Evolutionary conservation across 2,888 invertebrate species (phyloP).

Genomic region (Acleris sparsana): DNA sequence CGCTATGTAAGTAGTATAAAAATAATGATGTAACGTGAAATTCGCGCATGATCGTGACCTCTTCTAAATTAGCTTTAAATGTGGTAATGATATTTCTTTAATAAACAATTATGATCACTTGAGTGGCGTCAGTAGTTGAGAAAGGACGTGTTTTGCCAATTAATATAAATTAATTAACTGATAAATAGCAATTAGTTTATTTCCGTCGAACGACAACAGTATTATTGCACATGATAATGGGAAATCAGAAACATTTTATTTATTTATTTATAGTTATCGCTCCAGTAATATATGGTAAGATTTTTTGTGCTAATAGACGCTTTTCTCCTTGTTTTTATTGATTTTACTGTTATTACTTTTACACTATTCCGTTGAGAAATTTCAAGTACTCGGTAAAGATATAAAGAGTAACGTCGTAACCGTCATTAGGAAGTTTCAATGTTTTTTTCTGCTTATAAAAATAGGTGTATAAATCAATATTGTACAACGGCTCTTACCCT

Average conservation of each 20-base stretch:
- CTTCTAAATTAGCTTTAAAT: neutral
- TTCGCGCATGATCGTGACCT: neutral
- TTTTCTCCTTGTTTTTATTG: too few relatives aligned
- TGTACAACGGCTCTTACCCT: too few relatives aligned
- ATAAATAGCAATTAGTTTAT: neutral
- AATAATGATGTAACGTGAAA: conserved; percentile 11
- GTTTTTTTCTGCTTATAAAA: too few relatives aligned
- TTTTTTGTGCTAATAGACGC: neutral
- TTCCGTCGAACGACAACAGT: neutral
- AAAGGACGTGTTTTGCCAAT: neutral
- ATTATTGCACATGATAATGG: neutral
- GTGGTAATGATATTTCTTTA: neutral
- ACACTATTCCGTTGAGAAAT: too few relatives aligned
- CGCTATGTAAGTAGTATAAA: neutral
- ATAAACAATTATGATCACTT: neutral
- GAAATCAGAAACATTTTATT: neutral
- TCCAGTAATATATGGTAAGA: conserved; percentile 5
- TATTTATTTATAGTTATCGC: neutral
- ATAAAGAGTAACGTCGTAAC: too few relatives aligned
- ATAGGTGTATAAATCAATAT: too few relatives aligned
- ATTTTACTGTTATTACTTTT: too few relatives aligned
- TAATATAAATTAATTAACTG: neutral
- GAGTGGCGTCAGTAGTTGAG: neutral
- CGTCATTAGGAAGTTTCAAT: too few relatives aligned
- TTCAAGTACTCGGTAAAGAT: too few relatives aligned